Percentiles rank a stretch among this genome's conserved stretches.
These are phyloP conservation scores for Crotalus viridis DNA, from an alignment of 2,113 vertebrate genomes.

Conservation along the genomic window DNA sequence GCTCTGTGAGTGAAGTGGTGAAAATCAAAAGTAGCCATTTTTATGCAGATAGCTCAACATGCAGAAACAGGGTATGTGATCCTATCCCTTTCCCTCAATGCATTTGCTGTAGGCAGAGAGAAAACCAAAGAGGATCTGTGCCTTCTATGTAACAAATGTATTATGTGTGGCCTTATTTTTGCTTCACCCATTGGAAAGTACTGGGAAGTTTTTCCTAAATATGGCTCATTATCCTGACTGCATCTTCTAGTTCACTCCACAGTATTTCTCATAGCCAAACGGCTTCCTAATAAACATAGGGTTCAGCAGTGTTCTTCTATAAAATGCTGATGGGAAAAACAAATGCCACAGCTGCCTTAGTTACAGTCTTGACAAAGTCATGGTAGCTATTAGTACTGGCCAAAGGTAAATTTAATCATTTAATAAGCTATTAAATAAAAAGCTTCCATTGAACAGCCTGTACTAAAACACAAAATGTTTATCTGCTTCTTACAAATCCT, in stretches of 20 bases:
- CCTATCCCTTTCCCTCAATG: neutral
- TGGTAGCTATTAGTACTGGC: neutral
- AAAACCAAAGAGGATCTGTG: neutral
- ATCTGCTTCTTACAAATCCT: neutral
- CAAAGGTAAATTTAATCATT: constrained; percentile 41
- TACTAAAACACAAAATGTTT: neutral
- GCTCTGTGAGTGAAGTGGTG: neutral
- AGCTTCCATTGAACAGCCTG: constrained; percentile 12
- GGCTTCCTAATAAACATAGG: neutral
- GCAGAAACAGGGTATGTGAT: neutral
- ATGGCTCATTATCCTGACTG: neutral
- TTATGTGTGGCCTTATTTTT: neutral
- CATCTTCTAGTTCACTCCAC: neutral
- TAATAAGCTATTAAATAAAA: constrained; percentile 32
- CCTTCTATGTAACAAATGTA: neutral
- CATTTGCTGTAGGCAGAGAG: neutral
- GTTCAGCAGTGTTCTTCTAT: neutral
- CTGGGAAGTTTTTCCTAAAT: neutral
- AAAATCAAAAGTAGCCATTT: neutral
- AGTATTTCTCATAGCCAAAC: too few species aligned
- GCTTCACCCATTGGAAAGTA: neutral
- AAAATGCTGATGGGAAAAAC: neutral
- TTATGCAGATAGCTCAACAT: neutral
- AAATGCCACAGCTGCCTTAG: accelerated
- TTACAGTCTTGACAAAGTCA: neutral